Evolutionary conservation across 1,140 invertebrate genomes (phyloP).

Genomic region (Wiebesia pumilae): DNA sequence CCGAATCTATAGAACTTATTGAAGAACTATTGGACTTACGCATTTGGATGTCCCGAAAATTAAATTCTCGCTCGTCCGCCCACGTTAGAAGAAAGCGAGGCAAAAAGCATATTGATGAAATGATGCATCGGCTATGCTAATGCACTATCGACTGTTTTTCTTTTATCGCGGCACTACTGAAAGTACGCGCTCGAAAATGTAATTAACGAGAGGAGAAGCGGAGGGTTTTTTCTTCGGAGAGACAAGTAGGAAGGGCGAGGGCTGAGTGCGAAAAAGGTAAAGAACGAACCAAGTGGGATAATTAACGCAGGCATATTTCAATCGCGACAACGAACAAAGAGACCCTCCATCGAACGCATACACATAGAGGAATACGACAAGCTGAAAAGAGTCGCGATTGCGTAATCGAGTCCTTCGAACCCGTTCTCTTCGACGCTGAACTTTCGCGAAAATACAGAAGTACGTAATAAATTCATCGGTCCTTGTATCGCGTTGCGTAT

Average conservation of each 20-base stretch:
- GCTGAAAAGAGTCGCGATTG: neutral
- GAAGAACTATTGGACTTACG: too few relatives aligned
- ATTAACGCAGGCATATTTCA: slow-evolving; percentile 26
- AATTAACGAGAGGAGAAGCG: neutral
- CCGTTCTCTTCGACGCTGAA: neutral
- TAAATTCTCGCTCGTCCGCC: too few relatives aligned
- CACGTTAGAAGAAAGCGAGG: too few relatives aligned
- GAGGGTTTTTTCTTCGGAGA: neutral
- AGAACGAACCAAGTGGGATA: slow-evolving; percentile 30
- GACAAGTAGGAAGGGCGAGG: neutral
- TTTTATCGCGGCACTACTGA: neutral
- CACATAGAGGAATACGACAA: neutral
- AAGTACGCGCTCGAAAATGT: slow-evolving; percentile 1
- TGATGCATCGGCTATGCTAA: neutral
- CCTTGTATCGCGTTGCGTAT: neutral
- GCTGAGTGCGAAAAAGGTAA: neutral
- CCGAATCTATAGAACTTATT: too few relatives aligned
- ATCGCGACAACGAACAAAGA: neutral
- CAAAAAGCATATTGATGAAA: neutral
- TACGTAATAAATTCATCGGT: neutral
- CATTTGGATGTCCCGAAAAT: too few relatives aligned
- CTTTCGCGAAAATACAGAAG: neutral
- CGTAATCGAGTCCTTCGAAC: neutral
- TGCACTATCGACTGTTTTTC: neutral
- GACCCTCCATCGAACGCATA: neutral